Evolutionary conservation across 2,888 invertebrate genomes (phyloP), one percentile per base, ranked within the genome.

Genomic region (Ommatoiulus sabulosus): DNA sequence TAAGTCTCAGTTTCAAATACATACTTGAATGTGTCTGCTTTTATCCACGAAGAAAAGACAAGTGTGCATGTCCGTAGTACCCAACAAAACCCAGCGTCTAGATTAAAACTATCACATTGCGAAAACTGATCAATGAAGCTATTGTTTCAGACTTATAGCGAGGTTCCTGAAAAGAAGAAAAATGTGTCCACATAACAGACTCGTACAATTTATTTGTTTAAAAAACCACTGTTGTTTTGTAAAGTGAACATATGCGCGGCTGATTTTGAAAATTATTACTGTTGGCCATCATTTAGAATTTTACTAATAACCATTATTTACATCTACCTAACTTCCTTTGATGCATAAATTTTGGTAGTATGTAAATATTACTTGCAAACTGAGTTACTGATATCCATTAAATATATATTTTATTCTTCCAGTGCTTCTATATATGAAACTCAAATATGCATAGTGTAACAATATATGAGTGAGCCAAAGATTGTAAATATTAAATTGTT

Each of bases 401-500:
- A 35, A 80, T 80, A 12, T 80, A 80, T 43, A 80, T 80, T 80
- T 80, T 80, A 80, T 80, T 80, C 80, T 43, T 43, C 80, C 80
- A 80, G 24, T 80, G 80, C 80, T 80, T 80, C 80, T 80, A 80
- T 80, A 24, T 72, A 80, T 80, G 80, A 80, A 35, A 80, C 35
- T 80, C 15, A 80, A 80, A 35, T 80, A 80, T 80, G 80, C 80
- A 80, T 80, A 80, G 35, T 80, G 35, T 80, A 43, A 80, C 35
- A 80, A 43, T 80, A 72, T 72, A 80, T 80, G 35, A 80, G 35
- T 80, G 80, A 80, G 80, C 80, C 80, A 80, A 80, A 80, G 80
- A 80, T 80, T 80, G 80, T 80, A 80, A 80, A 80, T 80, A 80
- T 80, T 80, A 80, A 80, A 80, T 80, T 80, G 80, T 80, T 80